phyloP scores from a whole-genome alignment of 2,797 vertebrate species.

The Etheostoma perlongum region DNA sequence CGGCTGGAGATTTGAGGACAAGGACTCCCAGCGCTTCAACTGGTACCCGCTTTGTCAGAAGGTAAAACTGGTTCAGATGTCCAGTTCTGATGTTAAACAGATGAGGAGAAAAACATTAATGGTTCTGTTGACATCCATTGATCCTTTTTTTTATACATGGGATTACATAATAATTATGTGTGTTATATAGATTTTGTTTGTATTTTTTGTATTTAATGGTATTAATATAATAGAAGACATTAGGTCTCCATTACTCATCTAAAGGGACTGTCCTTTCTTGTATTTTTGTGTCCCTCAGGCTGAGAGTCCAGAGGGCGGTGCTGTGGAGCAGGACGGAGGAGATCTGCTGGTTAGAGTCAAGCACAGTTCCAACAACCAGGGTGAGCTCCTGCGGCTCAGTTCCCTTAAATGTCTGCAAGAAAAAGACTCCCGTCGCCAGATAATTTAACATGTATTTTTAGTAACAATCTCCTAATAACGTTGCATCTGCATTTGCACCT shows the following conservation, averaged over 20 bases:
- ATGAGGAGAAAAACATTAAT: neutral
- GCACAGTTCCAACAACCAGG: constrained; percentile 68
- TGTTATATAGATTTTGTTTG: neutral
- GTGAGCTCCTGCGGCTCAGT: constrained; percentile 43
- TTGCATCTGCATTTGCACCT: neutral
- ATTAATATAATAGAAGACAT: neutral
- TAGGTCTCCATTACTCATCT: neutral
- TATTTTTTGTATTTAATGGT: neutral
- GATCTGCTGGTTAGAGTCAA: constrained; percentile 78
- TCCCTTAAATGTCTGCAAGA: constrained; percentile 10
- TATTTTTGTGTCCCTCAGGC: constrained; percentile 63
- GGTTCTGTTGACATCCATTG: neutral
- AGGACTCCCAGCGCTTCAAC: constrained; percentile 64
- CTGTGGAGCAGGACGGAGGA: constrained; percentile 50
- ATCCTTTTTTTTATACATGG: no score
- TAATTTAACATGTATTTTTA: constrained; percentile 2
- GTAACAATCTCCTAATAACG: no score
- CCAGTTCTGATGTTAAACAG: neutral
- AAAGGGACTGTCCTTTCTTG: neutral
- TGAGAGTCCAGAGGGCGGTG: constrained; percentile 69
- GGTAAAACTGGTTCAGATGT: constrained; percentile 73
- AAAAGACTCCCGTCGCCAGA: neutral
- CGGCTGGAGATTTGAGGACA: constrained; percentile 85
- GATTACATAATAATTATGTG: no score
- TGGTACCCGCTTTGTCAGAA: constrained; percentile 89